Evolutionary conservation across 2,888 invertebrate species (phyloP).

Genomic region (Euspilapteryx auroguttella): DNA sequence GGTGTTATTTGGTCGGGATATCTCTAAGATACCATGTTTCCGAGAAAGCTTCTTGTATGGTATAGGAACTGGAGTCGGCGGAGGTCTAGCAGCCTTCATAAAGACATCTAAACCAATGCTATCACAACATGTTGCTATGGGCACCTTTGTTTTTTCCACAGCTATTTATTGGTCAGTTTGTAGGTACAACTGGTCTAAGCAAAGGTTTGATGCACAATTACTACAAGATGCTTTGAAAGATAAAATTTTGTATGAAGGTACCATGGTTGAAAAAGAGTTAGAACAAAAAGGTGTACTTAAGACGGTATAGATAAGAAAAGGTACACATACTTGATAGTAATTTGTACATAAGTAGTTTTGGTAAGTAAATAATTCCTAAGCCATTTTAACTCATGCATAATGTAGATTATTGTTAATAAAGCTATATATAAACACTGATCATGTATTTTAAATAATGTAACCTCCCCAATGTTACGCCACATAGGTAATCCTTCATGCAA

Average conservation of each 20-base stretch:
- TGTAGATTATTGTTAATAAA: too few species aligned
- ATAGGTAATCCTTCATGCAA: too few species aligned
- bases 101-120: slow-evolving; percentile 69
- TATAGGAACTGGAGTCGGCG: slow-evolving; percentile 67
- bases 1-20: slow-evolving; percentile 69
- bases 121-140: slow-evolving; percentile 68
- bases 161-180: slow-evolving; percentile 71
- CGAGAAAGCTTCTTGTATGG: slow-evolving; percentile 77
- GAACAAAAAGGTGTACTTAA: slow-evolving; percentile 39
- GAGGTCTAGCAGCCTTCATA: slow-evolving; percentile 70
- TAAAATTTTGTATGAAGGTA: slow-evolving; percentile 66
- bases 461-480: too few species aligned
- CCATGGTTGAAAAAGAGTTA: slow-evolving; percentile 47
- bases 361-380: too few species aligned
- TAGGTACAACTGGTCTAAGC: slow-evolving; percentile 69
- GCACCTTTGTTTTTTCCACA: slow-evolving; percentile 66
- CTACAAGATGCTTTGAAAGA: slow-evolving; percentile 65
- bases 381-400: too few species aligned
- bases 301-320: too few species aligned
- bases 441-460: too few species aligned
- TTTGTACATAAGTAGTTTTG: too few species aligned
- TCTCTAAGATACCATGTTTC: slow-evolving; percentile 79
- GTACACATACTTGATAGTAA: too few species aligned
- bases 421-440: too few species aligned
- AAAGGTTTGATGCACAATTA: slow-evolving; percentile 66